Evolutionary conservation across 1,140 invertebrate genomes (phyloP), one percentile per base, ranked within the genome.

Genomic region (Drosophila quadrilineata): DNA sequence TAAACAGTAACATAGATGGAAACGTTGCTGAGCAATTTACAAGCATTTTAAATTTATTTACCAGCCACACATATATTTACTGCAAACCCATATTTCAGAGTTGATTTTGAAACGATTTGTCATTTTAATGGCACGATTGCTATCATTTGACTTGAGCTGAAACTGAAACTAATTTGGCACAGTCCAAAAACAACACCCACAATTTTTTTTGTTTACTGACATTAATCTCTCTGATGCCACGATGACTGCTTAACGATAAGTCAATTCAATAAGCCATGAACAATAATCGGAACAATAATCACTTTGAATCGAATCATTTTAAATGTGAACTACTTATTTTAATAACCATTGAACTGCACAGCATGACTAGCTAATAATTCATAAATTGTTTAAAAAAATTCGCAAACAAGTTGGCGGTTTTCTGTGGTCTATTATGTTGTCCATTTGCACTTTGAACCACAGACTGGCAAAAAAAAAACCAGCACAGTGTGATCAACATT

Each of bases 161-260:
- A 59, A 53, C 63, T 64, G 45, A 41, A 70, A 63, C 73, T 71
- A 82, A 82, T 84, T 84, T 57, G 77, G 73, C 56, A 73, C 66
- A 65, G 36, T 12, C 77, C 76, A 72, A 84, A 79, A 73, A 46
- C n/a, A 41, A 59, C 72, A 76, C 76, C 65, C 53, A 57, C 19
- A 41, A 12, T 3, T 3, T 6, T 14, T 12, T 6, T 14, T 12
- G 12, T 58, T 22, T 48, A n/a, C n/a, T 16, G 58, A 41, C 19
- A 26, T 40, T 29, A 57, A 57, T 35, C 29, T 17, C 6, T n/a
- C n/a, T n/a, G 6, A 16, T 36, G n/a, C 40, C 14, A 3, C 41
- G 63, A 58, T 65, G 53, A 24, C 33, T 28, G 14, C 14, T 21
- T 17, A 41, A 5, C 8, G 62, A 65, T 65, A 65, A 29, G 6